These are phyloP conservation scores for Troides oblongomaculatus DNA, from an alignment of 2,888 invertebrate species.

Conservation along the genomic window DNA sequence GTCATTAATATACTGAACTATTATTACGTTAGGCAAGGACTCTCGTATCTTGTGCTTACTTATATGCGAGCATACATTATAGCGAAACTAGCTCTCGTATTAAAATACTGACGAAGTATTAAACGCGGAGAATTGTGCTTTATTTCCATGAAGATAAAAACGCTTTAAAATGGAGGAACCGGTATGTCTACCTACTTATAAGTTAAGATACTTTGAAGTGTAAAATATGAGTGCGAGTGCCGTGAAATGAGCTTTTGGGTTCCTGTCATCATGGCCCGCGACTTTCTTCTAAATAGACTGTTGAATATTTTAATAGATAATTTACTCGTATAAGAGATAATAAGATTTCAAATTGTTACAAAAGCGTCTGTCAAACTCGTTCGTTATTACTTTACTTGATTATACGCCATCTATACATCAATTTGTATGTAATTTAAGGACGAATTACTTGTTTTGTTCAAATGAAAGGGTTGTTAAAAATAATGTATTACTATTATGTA, in stretches of 20 bases:
- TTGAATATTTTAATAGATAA: constrained; percentile 27
- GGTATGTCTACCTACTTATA: constrained; percentile 34
- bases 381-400: constrained; percentile 8
- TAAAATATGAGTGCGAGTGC: constrained; percentile 68
- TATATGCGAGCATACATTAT: constrained; percentile 46
- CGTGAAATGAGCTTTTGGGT: constrained; percentile 70
- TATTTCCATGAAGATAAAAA: constrained; percentile 44
- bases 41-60: constrained; percentile 49
- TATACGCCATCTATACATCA: not conserved
- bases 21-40: constrained; percentile 38
- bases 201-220: constrained; percentile 61
- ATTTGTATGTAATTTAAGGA: not conserved
- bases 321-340: constrained; percentile 26
- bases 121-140: constrained; percentile 46
- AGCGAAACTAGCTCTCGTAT: constrained; percentile 46
- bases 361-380: constrained; percentile 6
- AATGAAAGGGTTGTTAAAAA: too few species aligned
- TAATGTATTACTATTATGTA: too few species aligned
- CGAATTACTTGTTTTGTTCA: not conserved
- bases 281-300: constrained; percentile 43
- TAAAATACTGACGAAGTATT: constrained; percentile 41
- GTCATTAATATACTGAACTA: constrained; percentile 1
- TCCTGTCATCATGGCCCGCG: constrained; percentile 49
- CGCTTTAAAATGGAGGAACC: constrained; percentile 43
- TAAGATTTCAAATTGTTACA: constrained; percentile 16